Base-by-base conservation (phyloP, 2,113 vertebrate genomes). In the Sarotherodon lohbergeri region DNA sequence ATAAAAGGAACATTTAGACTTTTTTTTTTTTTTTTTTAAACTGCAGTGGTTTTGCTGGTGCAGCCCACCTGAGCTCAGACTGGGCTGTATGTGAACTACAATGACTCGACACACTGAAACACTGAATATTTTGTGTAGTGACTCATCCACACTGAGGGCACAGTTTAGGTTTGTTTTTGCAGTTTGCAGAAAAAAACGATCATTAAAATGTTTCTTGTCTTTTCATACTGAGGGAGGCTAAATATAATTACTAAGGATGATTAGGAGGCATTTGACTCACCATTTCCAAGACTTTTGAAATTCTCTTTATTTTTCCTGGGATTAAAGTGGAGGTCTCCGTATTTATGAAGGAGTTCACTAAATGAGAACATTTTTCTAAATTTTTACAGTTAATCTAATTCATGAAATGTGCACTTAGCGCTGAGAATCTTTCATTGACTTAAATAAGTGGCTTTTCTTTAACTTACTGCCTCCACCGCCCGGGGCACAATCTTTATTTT, bases 261-360 rank as follows among this genome's bases (percentile, higher is more conserved):
- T 36, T 4, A 29, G 81, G 48, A 10, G 54, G 46, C 48, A 7
- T 76, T 5, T 76, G 43, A 32, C 24, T 2, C 5, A 48, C 71
- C 1, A 48, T 76, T 48, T 76, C 16, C 43, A 27, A 50, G 2
- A 2, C 16, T 81, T 27, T 17, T 9, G 22, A 56, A 24, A 41
- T 22, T 27, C 0, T 61, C 41, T 39, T 50, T 34, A 39, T 52
- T 80, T 54, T 54, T 46, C 6, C 34, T 22, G n/a, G 46, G 19
- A 9, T n/a, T 5, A 54, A 43, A 27, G 4, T 7, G 3, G 27
- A 17, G 54, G 0, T 24, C 13, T 6, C 5, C 1, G 9, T 6
- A 3, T 1, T n/a, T 1, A 32, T 4, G 3, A 2, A 6, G 2
- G 4, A 24, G 0, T 36, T 1, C 24, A 41, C 2, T n/a, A 7